These are phyloP conservation scores for Patella depressa DNA, from an alignment of 2,888 invertebrate species.

Conservation along the genomic window DNA sequence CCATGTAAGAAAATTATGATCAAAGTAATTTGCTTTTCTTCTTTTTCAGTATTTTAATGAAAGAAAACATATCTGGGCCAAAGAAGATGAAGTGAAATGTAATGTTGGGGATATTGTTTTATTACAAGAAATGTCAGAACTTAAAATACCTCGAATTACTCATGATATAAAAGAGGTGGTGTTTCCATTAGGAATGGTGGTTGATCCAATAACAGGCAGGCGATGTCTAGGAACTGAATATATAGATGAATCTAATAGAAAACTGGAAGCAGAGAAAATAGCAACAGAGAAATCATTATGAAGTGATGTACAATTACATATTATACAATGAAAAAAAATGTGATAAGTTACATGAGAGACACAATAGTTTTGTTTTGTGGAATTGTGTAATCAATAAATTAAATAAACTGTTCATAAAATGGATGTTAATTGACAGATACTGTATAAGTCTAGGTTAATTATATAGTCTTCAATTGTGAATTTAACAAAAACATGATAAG, in stretches of 20 bases:
- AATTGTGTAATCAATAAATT: no score
- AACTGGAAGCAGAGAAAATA: slow-evolving; percentile 27
- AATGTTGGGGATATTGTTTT: slow-evolving; percentile 54
- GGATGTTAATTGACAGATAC: no score
- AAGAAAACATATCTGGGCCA: slow-evolving; percentile 47
- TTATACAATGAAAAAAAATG: no score
- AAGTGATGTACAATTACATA: no score
- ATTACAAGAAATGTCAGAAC: slow-evolving; percentile 42
- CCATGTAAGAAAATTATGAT: no score
- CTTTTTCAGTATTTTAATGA: slow-evolving; percentile 59
- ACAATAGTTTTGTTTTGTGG: no score
- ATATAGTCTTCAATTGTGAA: no score
- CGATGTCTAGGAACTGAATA: slow-evolving; percentile 57
- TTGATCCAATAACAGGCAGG: slow-evolving; percentile 63
- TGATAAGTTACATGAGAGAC: no score
- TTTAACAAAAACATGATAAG: no score
- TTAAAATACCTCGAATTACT: slow-evolving; percentile 37
- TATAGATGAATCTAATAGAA: slow-evolving; percentile 48
- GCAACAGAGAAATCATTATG: no score
- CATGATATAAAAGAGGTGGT: slow-evolving; percentile 52
- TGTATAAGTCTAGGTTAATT: no score
- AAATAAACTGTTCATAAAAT: no score
- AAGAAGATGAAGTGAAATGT: slow-evolving; percentile 37
- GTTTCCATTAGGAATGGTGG: slow-evolving; percentile 52
- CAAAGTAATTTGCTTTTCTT: slow-evolving; percentile 5